These are phyloP conservation scores for Dynastes grantii DNA, from an alignment of 2,888 invertebrate genomes.

Conservation along the genomic window DNA sequence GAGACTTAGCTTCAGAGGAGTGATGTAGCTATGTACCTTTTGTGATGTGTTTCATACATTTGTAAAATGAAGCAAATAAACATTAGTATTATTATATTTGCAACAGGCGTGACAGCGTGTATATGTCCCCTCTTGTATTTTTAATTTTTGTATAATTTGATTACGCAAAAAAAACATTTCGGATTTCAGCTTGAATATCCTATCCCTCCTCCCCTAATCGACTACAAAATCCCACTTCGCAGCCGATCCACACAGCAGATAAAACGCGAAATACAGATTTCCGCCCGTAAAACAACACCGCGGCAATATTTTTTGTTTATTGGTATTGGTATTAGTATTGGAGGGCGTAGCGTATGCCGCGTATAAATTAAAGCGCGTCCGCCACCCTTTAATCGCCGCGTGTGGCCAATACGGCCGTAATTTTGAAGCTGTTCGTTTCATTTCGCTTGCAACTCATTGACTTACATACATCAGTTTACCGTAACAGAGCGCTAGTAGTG, in stretches of 20 bases:
- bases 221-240: background rate
- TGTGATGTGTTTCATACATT: no score
- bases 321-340: constrained; percentile 6
- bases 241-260: background rate
- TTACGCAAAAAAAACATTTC: no score
- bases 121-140: no score
- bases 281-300: background rate
- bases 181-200: no score
- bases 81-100: no score
- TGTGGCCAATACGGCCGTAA: constrained; percentile 6
- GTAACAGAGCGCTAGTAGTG: no score
- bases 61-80: no score
- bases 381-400: constrained; percentile 1
- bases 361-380: background rate
- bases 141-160: no score
- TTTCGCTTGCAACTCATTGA: background rate
- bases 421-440: background rate
- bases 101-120: no score
- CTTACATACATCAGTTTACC: background rate
- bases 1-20: no score
- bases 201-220: no score
- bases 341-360: background rate
- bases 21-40: no score
- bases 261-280: background rate
- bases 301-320: background rate